A percentile compares a stretch with the other conserved stretches of the same genome.
These are phyloP conservation scores for Nylanderia fulva DNA, from an alignment of 1,140 invertebrate genomes.

Conservation along the genomic window DNA sequence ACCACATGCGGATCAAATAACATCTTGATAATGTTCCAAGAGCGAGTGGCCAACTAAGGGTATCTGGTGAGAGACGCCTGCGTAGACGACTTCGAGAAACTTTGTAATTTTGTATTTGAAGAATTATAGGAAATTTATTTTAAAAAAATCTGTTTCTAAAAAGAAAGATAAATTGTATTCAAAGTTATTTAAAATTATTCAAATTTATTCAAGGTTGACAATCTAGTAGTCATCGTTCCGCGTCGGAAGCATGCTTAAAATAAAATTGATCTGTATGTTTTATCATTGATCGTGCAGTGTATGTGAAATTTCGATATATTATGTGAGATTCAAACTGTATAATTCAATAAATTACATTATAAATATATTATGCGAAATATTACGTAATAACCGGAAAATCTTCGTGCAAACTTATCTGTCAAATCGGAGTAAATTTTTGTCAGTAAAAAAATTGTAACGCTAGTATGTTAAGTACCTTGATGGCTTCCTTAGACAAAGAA, in stretches of 20 bases:
- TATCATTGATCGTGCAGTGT: conserved; percentile 20
- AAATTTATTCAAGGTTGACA: neutral
- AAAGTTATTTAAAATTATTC: neutral
- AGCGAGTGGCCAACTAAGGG: neutral
- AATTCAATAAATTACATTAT: neutral
- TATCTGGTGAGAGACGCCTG: neutral
- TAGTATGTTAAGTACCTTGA: neutral
- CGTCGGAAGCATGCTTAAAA: conserved; percentile 49
- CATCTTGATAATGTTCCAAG: conserved; percentile 48
- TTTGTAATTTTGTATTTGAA: neutral
- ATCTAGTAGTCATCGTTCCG: conserved; percentile 33
- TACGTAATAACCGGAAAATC: too few species aligned
- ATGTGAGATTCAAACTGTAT: neutral
- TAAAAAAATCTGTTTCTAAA: neutral
- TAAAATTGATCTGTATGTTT: conserved; percentile 1
- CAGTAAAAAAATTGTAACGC: neutral
- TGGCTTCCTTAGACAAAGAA: neutral
- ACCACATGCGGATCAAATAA: conserved; percentile 38
- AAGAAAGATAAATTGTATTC: neutral
- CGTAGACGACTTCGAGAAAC: neutral
- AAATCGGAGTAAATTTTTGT: neutral
- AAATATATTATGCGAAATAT: neutral
- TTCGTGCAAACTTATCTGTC: neutral
- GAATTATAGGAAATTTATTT: too few species aligned
- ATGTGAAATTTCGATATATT: conserved; percentile 36